Base-by-base conservation (phyloP, 2,888 invertebrate genomes). In the Brachyopa scutellaris region DNA sequence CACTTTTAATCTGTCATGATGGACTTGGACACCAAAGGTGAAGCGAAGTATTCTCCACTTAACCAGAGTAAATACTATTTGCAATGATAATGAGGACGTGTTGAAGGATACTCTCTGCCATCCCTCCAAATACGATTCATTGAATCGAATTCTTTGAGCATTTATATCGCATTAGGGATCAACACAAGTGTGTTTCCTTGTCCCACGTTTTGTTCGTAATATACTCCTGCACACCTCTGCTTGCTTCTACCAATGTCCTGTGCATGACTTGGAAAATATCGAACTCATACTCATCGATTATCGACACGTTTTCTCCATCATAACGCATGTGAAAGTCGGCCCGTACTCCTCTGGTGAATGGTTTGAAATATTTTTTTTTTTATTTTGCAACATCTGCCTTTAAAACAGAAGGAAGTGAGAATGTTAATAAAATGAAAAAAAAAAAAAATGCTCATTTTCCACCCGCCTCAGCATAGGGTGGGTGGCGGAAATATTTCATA, bases 271-370 rank as follows among this genome's bases (percentile, higher is more conserved):
- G n/a, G 21, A 26, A 26, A 26, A 38, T 1, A 3, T 57, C n/a
- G 55, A 40, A 38, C 64, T 38, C 72, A 57, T 19, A 57, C 64
- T 29, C 61, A 8, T 42, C 49, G 29, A 82, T 82, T 72, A 77
- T 72, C 62, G 73, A 82, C 82, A 82, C 82, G 77, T 82, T 82
- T 82, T 77, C 47, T 11, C 66, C 82, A 82, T 82, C 77, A 82
- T 53, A 70, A 77, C 55, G 82, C 70, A 82, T 55, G 45, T 53
- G 70, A 57, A 62, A 53, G 67, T 17, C 66, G 67, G 5, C 66
- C 62, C 45, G 33, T 19, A n/a, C 21, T 53, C n/a, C 59, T 15
- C 45, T 8, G 13, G 9, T 26, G 17, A 73, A 45, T 51, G 57
- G 13, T 59, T 64, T 57, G 19, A 15, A 36, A 51, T 7, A 26